Evolutionary conservation across 2,113 vertebrate species (phyloP).

Genomic region (Podarcis raffonei): DNA sequence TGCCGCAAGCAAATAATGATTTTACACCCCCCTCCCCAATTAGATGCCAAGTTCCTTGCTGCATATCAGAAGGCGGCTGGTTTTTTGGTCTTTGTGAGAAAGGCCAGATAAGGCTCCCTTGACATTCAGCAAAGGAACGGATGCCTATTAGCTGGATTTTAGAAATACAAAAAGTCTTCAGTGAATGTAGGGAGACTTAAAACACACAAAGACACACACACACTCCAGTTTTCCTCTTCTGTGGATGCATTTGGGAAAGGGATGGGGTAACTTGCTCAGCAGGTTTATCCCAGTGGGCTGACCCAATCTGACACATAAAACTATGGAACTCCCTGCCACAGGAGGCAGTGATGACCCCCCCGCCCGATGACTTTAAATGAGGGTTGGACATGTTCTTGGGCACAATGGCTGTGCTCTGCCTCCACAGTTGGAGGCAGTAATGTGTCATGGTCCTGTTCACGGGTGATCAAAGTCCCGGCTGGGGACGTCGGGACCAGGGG

Average conservation of each 20-base stretch:
- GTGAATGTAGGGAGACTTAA: background rate
- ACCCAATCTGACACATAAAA: too few relatives aligned
- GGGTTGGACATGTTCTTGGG: too few relatives aligned
- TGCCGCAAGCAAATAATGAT: constrained; percentile 67
- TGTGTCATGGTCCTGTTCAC: too few relatives aligned
- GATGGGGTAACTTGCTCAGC: too few relatives aligned
- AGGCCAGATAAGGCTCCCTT: constrained; percentile 71
- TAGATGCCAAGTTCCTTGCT: constrained; percentile 45
- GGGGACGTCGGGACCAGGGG: too few relatives aligned
- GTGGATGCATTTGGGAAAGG: background rate
- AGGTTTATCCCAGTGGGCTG: too few relatives aligned
- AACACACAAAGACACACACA: background rate
- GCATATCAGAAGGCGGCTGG: constrained; percentile 37
- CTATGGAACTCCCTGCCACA: too few relatives aligned
- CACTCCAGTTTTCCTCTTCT: background rate
- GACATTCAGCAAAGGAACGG: constrained; percentile 48
- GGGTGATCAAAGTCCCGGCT: too few relatives aligned
- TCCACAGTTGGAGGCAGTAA: too few relatives aligned
- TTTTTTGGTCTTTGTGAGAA: constrained; percentile 39
- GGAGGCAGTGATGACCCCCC: too few relatives aligned
- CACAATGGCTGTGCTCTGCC: too few relatives aligned
- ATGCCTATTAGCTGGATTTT: constrained; percentile 24
- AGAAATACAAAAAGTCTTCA: background rate
- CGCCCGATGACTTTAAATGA: too few relatives aligned
- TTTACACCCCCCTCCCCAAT: constrained; percentile 23